Base-by-base conservation (phyloP, 2,888 invertebrate species). In the Cephalotes varians region DNA sequence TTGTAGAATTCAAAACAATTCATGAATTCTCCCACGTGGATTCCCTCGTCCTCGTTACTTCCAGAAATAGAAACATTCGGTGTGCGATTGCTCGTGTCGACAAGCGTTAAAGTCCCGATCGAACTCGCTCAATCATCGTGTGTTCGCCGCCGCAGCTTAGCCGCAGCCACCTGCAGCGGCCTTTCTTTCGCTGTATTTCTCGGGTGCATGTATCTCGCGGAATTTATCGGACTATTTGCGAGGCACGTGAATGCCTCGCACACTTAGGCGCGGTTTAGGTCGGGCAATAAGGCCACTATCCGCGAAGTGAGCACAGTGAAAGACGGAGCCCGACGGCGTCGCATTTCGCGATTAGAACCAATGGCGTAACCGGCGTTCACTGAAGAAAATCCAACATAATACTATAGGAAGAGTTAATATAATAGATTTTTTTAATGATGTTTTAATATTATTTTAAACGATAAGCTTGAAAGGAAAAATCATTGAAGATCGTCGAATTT, bases 151-250 rank as follows among this genome's bases (percentile, higher is more conserved):
- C n/a, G 81, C 47, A 49, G 56, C 34, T 4, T 51, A 31, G n/a
- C 72, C 44, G 49, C 62, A 77, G 60, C 49, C 85, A 83, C 81
- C 76, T 83, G 86, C 81, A 28, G 28, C 49, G 58, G 71, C 67
- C 34, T 81, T 81, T 81, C 79, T 51, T 73, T 65, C 72, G 44
- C 3, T 10, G 15, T 47, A 18, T 74, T 47, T 62, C 73, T 49
- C 34, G 49, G 10, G 25, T 60, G 34, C 21, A 47, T 65, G 40
- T 47, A 34, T 67, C 56, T 21, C 37, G 64, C 51, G 79, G 65
- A 82, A 86, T 82, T 86, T 80, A 84, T 82, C 82, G 56, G 34
- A 40, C 82, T 72, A 80, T 79, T 76, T 76, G 37, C 21, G 31
- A 18, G 62, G 54, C 82, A 51, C 81, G 67, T 67, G 83, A 83